phyloP scores from a whole-genome alignment of 2,113 vertebrate species.

The Stegastes partitus region DNA sequence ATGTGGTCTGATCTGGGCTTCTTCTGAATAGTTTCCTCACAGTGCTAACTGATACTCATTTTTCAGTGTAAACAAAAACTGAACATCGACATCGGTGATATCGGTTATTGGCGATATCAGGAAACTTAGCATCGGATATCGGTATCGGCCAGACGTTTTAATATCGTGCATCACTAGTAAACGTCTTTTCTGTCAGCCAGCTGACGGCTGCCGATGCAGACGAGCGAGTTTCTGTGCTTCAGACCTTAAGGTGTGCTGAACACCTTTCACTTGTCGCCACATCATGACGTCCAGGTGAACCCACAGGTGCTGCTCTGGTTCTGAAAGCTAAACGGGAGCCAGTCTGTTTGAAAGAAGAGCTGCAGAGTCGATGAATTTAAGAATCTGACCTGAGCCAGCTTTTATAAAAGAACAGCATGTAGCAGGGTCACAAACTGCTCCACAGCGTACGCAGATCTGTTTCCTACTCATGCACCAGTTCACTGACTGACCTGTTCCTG shows the following conservation, averaged over 20 bases:
- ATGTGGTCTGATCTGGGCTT: no score
- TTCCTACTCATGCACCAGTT: no score
- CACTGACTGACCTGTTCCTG: no score
- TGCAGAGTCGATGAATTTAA: not conserved
- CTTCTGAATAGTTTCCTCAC: no score
- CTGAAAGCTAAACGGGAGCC: not conserved
- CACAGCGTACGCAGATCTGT: no score
- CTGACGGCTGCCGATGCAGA: slow-evolving; percentile 1
- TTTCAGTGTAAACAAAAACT: no score
- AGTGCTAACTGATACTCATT: no score
- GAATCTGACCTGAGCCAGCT: not conserved
- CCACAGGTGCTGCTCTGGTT: not conserved
- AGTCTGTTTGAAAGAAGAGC: not conserved
- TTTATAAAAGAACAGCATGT: not conserved
- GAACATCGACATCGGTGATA: no score
- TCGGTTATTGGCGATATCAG: no score
- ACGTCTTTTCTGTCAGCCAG: not conserved
- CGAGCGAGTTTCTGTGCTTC: slow-evolving; percentile 20
- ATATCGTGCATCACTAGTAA: no score
- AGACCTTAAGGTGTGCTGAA: not conserved
- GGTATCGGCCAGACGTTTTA: no score
- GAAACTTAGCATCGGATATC: no score
- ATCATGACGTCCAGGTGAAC: not conserved
- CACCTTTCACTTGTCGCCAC: slow-evolving; percentile 7
- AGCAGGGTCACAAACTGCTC: not conserved